Evolutionary conservation across 1,140 invertebrate species (phyloP).

Genomic region (Lepidurus couesii): DNA sequence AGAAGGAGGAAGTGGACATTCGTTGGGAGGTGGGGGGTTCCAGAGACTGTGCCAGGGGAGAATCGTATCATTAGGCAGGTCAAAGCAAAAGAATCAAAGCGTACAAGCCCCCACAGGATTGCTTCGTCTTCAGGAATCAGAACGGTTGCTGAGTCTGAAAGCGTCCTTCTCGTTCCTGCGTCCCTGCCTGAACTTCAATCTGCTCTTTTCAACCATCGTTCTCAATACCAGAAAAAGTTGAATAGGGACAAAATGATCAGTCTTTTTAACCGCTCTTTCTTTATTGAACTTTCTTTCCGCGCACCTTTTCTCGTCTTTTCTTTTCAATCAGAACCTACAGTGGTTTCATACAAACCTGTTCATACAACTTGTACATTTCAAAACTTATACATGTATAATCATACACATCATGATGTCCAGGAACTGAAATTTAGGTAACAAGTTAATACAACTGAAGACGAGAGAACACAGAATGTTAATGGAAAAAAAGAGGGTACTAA

Average conservation of each 20-base stretch:
- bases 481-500: neutral
- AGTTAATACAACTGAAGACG: too few species aligned
- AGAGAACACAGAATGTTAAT: too few species aligned
- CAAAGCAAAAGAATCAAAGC: slow-evolving; percentile 19
- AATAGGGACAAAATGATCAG: neutral
- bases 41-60: slow-evolving; percentile 12
- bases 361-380: too few species aligned
- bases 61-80: slow-evolving; percentile 17
- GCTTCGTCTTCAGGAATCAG: neutral
- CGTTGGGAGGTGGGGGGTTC: neutral
- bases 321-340: too few species aligned
- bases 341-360: too few species aligned
- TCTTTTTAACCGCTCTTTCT: neutral
- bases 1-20: neutral
- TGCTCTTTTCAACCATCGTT: neutral
- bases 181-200: neutral
- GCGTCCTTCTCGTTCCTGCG: neutral
- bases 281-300: neutral
- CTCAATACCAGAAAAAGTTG: neutral
- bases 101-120: slow-evolving; percentile 14
- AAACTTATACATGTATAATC: too few species aligned
- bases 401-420: too few species aligned
- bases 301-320: too few species aligned
- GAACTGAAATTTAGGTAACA: too few species aligned
- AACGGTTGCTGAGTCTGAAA: slow-evolving; percentile 1